These are phyloP conservation scores for Cephalopholis sonnerati DNA, from an alignment of 2,113 vertebrate genomes.

Conservation along the genomic window DNA sequence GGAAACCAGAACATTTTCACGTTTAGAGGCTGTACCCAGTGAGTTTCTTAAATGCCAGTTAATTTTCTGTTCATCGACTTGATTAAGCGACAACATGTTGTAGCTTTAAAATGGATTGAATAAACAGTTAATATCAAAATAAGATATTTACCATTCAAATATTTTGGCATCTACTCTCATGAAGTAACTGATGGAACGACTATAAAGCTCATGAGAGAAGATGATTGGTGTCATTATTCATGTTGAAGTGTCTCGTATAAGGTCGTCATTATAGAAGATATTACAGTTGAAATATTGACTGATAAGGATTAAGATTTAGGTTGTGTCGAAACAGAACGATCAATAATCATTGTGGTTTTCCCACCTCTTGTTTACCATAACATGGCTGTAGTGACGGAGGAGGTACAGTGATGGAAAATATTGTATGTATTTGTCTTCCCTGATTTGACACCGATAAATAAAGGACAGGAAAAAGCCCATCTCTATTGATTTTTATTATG, in stretches of 20 bases:
- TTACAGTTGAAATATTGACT: background rate
- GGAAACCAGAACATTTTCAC: too few species aligned
- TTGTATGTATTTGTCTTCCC: constrained; percentile 19
- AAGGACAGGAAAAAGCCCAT: constrained; percentile 9
- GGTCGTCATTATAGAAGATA: background rate
- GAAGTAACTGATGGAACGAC: background rate
- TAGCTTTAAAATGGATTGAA: background rate
- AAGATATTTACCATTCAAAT: background rate
- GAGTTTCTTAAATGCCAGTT: too few species aligned
- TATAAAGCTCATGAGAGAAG: background rate
- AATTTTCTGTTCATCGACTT: too few species aligned
- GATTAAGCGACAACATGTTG: background rate
- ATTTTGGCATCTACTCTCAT: background rate
- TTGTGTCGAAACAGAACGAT: background rate
- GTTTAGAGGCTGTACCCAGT: too few species aligned
- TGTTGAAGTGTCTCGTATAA: background rate
- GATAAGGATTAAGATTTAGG: background rate
- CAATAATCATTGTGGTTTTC: background rate
- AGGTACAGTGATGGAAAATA: background rate
- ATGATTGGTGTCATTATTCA: constrained; percentile 6
- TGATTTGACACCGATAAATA: constrained; percentile 19
- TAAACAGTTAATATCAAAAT: background rate
- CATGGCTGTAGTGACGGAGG: background rate
- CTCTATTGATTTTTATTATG: constrained; percentile 41
- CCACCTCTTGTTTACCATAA: constrained; percentile 2